Evolutionary conservation across 2,888 invertebrate genomes (phyloP).

Genomic region (Chaetogeoica ovagalla): DNA sequence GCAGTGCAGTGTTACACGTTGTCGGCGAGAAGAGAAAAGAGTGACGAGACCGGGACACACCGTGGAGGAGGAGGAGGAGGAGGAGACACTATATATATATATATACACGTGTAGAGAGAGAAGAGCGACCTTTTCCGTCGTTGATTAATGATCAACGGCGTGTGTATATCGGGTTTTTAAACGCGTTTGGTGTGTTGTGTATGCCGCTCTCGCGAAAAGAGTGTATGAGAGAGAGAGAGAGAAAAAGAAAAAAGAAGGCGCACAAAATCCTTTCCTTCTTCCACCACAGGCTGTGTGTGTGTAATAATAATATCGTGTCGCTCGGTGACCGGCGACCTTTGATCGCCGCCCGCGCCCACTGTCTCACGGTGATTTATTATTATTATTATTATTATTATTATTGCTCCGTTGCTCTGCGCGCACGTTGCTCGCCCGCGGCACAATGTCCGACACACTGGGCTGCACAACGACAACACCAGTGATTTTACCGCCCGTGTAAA

Average conservation of each 20-base stretch:
- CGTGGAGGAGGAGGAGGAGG: slow-evolving; percentile 1
- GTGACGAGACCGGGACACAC: too few species aligned
- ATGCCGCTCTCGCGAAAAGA: slow-evolving; percentile 23
- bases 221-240: not conserved
- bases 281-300: not conserved
- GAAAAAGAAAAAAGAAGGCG: slow-evolving; percentile 19
- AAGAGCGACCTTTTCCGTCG: slow-evolving; percentile 40
- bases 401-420: too few species aligned
- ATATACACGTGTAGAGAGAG: not conserved
- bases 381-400: too few species aligned
- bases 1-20: too few species aligned
- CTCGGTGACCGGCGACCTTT: not conserved
- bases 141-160: slow-evolving; percentile 41
- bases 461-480: too few species aligned
- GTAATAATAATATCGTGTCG: slow-evolving; percentile 15
- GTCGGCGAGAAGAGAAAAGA: too few species aligned
- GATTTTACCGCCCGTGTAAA: too few species aligned
- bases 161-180: slow-evolving; percentile 13
- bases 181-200: not conserved
- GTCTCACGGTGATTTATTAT: slow-evolving; percentile 42
- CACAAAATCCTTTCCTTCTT: slow-evolving; percentile 47
- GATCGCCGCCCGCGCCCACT: too few species aligned
- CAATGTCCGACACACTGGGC: too few species aligned
- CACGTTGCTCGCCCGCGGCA: too few species aligned
- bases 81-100: not conserved